phyloP scores from a whole-genome alignment of 2,797 vertebrate genomes.

The Xiphorhynchus erythropygius region DNA sequence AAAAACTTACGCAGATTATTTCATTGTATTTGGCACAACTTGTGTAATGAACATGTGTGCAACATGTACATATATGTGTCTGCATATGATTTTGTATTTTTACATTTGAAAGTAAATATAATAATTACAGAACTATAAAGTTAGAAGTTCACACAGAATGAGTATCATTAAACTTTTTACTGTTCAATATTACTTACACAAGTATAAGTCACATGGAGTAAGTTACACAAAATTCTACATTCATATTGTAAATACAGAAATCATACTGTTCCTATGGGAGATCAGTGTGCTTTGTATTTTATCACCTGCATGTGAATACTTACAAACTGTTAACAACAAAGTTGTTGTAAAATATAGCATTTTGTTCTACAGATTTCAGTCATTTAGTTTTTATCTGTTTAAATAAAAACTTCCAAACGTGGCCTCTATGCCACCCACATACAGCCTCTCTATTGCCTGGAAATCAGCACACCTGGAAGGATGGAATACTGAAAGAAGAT shows the following conservation, averaged over 20 bases:
- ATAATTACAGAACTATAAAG: not conserved
- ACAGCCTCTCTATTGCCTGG: not conserved
- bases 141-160: not conserved
- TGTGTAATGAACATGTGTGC: not conserved
- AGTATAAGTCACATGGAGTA: not conserved
- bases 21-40: not conserved
- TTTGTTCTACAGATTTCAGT: not conserved
- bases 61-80: fast-evolving
- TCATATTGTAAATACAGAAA: not conserved
- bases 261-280: not conserved
- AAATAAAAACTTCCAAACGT: not conserved
- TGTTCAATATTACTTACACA: not conserved
- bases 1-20: not conserved
- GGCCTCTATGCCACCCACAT: slow-evolving; percentile 4
- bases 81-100: not conserved
- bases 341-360: not conserved
- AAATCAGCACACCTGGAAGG: slow-evolving; percentile 44
- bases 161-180: not conserved
- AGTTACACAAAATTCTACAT: not conserved
- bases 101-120: not conserved
- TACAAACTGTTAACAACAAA: not conserved
- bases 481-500: slow-evolving; percentile 43
- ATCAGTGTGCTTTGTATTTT: not conserved
- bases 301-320: not conserved
- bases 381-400: not conserved